Conservation (phyloP, 2,113 vertebrate genomes). For the Gasterosteus nipponicus region DNA sequence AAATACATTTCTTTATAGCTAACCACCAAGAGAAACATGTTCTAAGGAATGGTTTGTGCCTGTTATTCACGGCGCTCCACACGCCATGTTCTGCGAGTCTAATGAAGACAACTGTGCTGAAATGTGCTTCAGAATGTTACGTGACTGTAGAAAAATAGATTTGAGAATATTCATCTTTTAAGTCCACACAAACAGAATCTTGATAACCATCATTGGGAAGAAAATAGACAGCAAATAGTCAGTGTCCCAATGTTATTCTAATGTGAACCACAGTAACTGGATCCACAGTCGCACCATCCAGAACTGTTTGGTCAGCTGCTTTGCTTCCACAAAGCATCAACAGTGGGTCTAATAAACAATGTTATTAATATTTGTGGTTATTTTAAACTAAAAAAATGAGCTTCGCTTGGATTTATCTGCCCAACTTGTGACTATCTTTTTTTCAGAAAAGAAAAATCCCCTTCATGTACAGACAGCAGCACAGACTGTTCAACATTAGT, state of each 20-base stretch:
- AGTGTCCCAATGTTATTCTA: neutral
- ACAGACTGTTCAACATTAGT: neutral
- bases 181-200: neutral
- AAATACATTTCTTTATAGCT: slow-evolving; percentile 32
- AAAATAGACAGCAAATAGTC: neutral
- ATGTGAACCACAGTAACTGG: slow-evolving; percentile 7
- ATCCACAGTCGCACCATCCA: neutral
- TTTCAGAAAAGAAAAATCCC: neutral
- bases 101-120: neutral
- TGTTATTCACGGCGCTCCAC: slow-evolving; percentile 9
- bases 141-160: neutral
- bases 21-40: slow-evolving; percentile 35
- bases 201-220: neutral
- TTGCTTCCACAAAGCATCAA: slow-evolving; percentile 20
- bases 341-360: slow-evolving; percentile 6
- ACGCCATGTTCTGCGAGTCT: neutral
- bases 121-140: neutral
- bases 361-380: neutral
- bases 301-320: slow-evolving; percentile 18
- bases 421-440: neutral
- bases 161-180: neutral
- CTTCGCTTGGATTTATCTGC: neutral
- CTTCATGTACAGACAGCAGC: neutral
- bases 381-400: neutral
- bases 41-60: slow-evolving; percentile 18